These are phyloP conservation scores for Dilophus febrilis DNA, from an alignment of 2,888 invertebrate genomes.

Conservation along the genomic window DNA sequence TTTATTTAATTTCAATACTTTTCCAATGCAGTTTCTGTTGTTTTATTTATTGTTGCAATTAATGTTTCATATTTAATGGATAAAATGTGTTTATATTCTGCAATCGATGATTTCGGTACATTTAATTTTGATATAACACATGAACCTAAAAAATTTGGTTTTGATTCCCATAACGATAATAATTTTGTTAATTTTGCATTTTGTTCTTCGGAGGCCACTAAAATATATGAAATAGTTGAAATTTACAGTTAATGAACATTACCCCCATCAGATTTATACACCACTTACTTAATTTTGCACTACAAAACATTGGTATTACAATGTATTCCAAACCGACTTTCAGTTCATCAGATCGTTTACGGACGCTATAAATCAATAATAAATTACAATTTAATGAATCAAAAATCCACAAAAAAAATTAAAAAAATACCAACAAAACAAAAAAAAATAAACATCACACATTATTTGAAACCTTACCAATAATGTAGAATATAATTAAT, in stretches of 20 bases:
- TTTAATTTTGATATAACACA: conserved; percentile 73
- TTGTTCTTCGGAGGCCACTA: conserved; percentile 72
- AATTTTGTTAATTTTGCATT: conserved; percentile 83
- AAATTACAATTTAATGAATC: not conserved
- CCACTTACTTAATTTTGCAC: conserved; percentile 61
- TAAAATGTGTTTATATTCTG: conserved; percentile 72
- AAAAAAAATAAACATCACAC: conserved; percentile 18
- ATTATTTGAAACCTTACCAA: no score
- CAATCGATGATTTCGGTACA: conserved; percentile 73
- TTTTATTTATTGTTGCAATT: conserved; percentile 56
- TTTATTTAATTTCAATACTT: conserved; percentile 39
- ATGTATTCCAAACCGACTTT: conserved; percentile 87
- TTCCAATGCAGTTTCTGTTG: conserved; percentile 71
- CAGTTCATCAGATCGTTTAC: conserved; percentile 87
- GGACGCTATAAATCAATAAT: conserved; percentile 48
- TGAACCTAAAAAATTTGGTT: conserved; percentile 73
- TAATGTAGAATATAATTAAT: conserved; percentile 98
- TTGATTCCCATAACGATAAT: conserved; percentile 90
- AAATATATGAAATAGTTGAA: conserved; percentile 21
- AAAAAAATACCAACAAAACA: no score
- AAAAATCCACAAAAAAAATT: not conserved
- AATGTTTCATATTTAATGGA: conserved; percentile 64
- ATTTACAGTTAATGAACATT: no score
- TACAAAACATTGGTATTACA: conserved; percentile 96
- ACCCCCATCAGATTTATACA: not conserved